Conservation (phyloP, 2,113 vertebrate species). For the Paramormyrops kingsleyae region DNA sequence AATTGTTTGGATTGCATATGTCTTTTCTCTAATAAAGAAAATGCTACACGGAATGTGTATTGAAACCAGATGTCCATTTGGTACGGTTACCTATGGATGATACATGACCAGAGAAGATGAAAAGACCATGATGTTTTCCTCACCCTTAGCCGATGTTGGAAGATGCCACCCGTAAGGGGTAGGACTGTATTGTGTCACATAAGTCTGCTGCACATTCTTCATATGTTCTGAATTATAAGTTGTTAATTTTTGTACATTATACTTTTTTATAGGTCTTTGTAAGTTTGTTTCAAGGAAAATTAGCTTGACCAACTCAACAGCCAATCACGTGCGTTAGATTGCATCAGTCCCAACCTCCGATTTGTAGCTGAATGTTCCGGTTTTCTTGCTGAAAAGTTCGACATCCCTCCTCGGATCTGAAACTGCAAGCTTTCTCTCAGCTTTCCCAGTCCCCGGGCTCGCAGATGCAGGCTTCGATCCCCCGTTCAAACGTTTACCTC, state of each 20-base stretch:
- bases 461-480: not conserved
- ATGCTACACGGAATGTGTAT: conserved; percentile 23
- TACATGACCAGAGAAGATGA: not conserved
- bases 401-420: not conserved
- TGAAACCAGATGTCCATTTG: conserved; percentile 3
- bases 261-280: not conserved
- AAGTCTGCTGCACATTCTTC: not conserved
- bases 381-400: not conserved
- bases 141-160: not conserved
- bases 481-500: not conserved
- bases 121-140: not conserved
- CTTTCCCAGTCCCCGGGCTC: not conserved
- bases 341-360: not conserved
- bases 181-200: not conserved
- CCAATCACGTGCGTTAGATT: not conserved
- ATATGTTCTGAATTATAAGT: not conserved
- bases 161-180: not conserved
- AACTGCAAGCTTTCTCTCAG: not conserved
- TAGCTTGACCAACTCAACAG: not conserved
- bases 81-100: conserved; percentile 15
- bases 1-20: not conserved
- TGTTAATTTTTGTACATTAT: not conserved
- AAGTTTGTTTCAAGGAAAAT: not conserved
- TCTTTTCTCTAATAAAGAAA: conserved; percentile 6
- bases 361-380: not conserved